phyloP scores from a whole-genome alignment of 2,113 vertebrate species.

The Tylochromis polylepis region DNA sequence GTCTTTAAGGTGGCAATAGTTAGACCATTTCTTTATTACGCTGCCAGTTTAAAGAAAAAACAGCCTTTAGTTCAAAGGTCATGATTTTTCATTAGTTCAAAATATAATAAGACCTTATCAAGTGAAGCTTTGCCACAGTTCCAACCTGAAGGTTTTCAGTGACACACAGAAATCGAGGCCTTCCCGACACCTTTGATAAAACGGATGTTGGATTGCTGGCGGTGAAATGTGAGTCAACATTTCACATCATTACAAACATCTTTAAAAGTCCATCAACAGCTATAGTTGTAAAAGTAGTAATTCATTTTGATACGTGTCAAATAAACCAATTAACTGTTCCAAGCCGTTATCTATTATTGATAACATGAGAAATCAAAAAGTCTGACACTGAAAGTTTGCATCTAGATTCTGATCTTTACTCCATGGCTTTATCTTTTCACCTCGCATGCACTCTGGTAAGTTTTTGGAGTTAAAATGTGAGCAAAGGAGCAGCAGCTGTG shows the following conservation, averaged over 20 bases:
- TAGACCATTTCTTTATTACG: too few species aligned
- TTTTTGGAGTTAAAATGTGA: neutral
- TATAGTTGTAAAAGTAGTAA: neutral
- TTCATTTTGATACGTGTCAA: neutral
- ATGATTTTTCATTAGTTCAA: neutral
- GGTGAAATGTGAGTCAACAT: neutral
- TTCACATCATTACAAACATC: neutral
- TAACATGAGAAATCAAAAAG: neutral
- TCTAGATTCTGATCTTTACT: neutral
- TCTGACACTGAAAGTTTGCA: neutral
- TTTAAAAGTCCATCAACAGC: neutral
- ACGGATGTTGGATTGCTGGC: fast-evolving
- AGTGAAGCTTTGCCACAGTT: neutral
- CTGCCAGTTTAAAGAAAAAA: too few species aligned
- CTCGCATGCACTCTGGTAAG: neutral
- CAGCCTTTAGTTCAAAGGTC: neutral
- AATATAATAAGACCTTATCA: neutral
- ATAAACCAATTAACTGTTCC: neutral
- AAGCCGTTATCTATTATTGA: neutral
- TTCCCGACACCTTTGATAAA: neutral
- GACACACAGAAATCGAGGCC: neutral
- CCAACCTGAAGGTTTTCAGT: neutral
- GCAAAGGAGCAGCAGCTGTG: neutral
- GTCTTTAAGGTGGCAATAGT: too few species aligned
- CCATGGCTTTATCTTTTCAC: neutral